These are phyloP conservation scores for Pterois miles DNA, from an alignment of 2,797 vertebrate species.

Conservation along the genomic window DNA sequence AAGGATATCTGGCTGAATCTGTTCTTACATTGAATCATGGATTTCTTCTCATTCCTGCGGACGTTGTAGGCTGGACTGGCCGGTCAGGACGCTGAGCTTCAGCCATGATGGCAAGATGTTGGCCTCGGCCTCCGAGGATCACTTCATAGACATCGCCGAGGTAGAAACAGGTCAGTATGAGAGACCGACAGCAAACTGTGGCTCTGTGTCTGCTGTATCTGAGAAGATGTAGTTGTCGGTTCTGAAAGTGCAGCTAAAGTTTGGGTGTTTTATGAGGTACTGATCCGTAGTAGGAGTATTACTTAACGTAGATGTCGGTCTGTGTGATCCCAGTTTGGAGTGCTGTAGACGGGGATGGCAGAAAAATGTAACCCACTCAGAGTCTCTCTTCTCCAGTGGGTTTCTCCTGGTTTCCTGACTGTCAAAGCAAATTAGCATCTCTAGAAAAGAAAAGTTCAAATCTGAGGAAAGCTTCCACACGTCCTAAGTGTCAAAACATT, in stretches of 20 bases:
- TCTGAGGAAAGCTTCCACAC: background rate
- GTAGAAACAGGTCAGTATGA: constrained; percentile 93
- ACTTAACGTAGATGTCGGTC: too few species aligned
- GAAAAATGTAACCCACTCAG: too few species aligned
- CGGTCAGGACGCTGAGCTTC: constrained; percentile 96
- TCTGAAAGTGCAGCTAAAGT: background rate
- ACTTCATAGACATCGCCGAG: constrained; percentile 98
- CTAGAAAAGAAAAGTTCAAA: background rate
- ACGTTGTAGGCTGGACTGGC: constrained; percentile 92
- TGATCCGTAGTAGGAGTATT: too few species aligned
- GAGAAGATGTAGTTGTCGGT: background rate
- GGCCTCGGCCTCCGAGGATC: constrained; percentile 96
- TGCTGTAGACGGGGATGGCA: too few species aligned
- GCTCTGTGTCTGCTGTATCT: background rate
- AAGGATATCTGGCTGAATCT: background rate
- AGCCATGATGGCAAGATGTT: constrained; percentile 98
- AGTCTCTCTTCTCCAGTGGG: too few species aligned
- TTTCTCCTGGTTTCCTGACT: too few species aligned
- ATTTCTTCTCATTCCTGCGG: background rate
- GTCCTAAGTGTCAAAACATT: background rate
- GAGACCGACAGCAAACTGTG: background rate
- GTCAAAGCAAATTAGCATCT: background rate
- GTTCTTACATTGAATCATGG: accelerated
- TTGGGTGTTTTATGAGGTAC: too few species aligned
- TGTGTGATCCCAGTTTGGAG: too few species aligned